Base-by-base conservation (phyloP, 2,113 vertebrate genomes). In the Chloropsis cyanopogon region DNA sequence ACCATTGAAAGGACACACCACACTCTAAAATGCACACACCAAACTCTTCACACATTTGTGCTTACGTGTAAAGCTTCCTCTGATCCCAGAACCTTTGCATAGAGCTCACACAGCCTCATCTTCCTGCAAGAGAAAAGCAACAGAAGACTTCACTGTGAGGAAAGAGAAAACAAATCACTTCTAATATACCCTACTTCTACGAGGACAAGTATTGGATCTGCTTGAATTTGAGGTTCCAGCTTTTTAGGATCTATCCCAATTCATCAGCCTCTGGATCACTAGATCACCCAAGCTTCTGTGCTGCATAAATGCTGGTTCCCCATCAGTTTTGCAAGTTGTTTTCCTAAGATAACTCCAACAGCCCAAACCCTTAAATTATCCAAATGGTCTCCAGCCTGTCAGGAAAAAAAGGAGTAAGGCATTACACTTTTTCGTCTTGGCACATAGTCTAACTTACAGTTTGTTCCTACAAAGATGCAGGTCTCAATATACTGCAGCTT, bases 61-160 rank as follows among this genome's bases (percentile, higher is more conserved):
- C 97, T 99, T 98, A 99, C 99, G 61, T 99, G 97, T 95, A 99
- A 97, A 68, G 99, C 99, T 86, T 99, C 99, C 42, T 99, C 98
- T 73, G 98, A 97, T 82, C 98, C 98, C 81, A 99, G 97, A 56
- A 99, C 99, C 95, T 97, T 98, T 81, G 98, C 98, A 95, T 99
- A 99, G 70, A 99, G 98, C 90, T 99, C 99, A 97, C 99, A 99
- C 88, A 99, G 98, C 97, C 82, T 98, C 31, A 56, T 98, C 96
- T 99, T 96, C 96, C 99, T 99, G 83, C 8, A 11, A 86, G 35
- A 93, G 64, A 95, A 81, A 94, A 78, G 78, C 59, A 93, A 92
- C 56, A 82, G 28, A 80, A 82, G 31, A 42, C 8, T 88, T 92
- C 54, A 50, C 8, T 11, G 50, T 49, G 53, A 88, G 31, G 24